Base-by-base conservation (phyloP, 2,888 invertebrate species). In the Dasypogon diadema region DNA sequence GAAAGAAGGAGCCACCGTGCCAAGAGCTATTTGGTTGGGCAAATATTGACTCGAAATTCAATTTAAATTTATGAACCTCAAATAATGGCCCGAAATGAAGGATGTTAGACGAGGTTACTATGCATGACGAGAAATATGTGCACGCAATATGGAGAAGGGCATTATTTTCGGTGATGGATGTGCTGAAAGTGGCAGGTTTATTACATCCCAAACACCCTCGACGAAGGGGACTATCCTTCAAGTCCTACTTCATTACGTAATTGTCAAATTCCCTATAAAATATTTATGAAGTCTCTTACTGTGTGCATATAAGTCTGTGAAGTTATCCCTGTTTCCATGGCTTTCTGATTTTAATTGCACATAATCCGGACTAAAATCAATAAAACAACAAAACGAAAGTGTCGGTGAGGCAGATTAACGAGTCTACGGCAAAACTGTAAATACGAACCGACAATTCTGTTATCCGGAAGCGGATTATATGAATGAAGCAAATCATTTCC, bases 31-130 rank as follows among this genome's bases (percentile, higher is more conserved):
- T 30, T 24, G 34, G 8, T 8, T 16, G 58, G 30, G 30, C 58
- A 58, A 58, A 58, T 58, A 58, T 58, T 58, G 26, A 26, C 58
- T 58, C 16, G 58, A 58, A 58, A 58, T 14, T 58, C 58, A 58
- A 58, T 58, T 58, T 58, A 58, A 58, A 58, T 58, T 58, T 58
- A 58, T 58, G 58, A 58, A 58, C 58, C 58, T 58, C 30, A 58
- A 58, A 58, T 58, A 58, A 30, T 16, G 16, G 58, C 30, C 24
- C 58, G 30, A 26, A 58, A 24, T 58, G 58, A 58, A 34, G 58
- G 24, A 58, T 58, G 26, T 58, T 26, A 46, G 30, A 26, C 30
- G 58, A 58, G 30, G 24, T 58, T 58, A 2, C 58, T 58, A 30
- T 46, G 4, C n/a, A 12, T 3, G 46, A 12, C 46, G 46, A n/a